Percentiles rank a stretch among this genome's conserved stretches.
Conservation (phyloP, 2,888 invertebrate species). For the Osmoderma eremita region DNA sequence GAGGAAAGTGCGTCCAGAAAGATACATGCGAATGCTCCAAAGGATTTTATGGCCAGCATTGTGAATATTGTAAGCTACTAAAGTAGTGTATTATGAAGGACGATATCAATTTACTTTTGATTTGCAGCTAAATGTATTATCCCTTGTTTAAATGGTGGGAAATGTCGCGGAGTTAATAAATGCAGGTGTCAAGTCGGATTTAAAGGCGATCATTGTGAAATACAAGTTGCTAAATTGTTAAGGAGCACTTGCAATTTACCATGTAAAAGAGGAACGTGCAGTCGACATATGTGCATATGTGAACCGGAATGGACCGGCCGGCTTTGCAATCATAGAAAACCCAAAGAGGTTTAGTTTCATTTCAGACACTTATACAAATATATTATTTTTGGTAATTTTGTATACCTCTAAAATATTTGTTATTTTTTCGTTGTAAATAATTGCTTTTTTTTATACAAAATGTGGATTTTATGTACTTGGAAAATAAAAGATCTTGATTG, state of each 20-base stretch:
- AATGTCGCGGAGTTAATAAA: slow-evolving; percentile 88
- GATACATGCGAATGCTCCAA: slow-evolving; percentile 92
- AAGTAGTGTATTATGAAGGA: background rate
- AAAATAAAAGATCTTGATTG: too few relatives aligned
- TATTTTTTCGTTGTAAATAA: background rate
- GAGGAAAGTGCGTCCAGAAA: slow-evolving; percentile 94
- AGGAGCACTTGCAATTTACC: slow-evolving; percentile 78
- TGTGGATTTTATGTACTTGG: too few relatives aligned
- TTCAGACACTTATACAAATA: slow-evolving; percentile 1
- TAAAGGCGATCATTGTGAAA: slow-evolving; percentile 91
- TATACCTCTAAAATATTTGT: too few relatives aligned
- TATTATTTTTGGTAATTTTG: slow-evolving; percentile 17
- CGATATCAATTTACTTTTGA: slow-evolving; percentile 4
- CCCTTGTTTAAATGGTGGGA: slow-evolving; percentile 90
- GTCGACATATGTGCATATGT: slow-evolving; percentile 78
- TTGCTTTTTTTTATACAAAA: background rate
- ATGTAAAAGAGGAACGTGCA: slow-evolving; percentile 83
- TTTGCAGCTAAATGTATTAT: slow-evolving; percentile 68
- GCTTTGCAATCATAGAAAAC: slow-evolving; percentile 78
- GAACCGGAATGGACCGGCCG: slow-evolving; percentile 86
- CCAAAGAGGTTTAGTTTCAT: slow-evolving; percentile 37
- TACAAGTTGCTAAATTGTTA: slow-evolving; percentile 75
- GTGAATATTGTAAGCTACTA: slow-evolving; percentile 86
- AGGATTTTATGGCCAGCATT: slow-evolving; percentile 89
- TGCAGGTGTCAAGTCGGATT: slow-evolving; percentile 88